These are phyloP conservation scores for Elephas maximus DNA, from an alignment of 2,113 vertebrate species.

Conservation along the genomic window DNA sequence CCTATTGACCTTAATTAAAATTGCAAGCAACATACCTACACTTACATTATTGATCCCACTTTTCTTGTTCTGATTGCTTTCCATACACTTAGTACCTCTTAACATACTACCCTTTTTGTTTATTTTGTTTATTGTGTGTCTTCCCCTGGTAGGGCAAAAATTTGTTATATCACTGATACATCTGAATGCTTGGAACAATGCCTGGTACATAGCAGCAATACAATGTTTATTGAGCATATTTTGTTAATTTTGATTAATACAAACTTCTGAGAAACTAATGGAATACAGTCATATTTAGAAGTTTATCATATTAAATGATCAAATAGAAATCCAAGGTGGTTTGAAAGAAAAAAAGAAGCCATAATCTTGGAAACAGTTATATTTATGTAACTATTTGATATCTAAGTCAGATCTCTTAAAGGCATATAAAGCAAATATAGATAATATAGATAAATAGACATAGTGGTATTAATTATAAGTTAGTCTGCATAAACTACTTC, in stretches of 20 bases:
- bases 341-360: neutral
- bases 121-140: too few relatives aligned
- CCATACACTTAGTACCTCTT: neutral
- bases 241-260: neutral
- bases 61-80: neutral
- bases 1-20: neutral
- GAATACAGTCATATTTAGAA: neutral
- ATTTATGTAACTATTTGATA: neutral
- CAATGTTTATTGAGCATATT: neutral
- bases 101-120: neutral
- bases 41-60: neutral
- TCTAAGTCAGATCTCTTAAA: neutral
- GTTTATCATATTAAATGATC: neutral
- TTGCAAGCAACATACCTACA: neutral
- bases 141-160: too few relatives aligned
- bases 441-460: neutral
- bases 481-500: conserved; percentile 71
- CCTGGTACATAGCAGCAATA: too few relatives aligned
- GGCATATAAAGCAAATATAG: neutral
- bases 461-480: neutral
- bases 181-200: too few relatives aligned
- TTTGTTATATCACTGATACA: too few relatives aligned
- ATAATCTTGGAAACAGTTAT: neutral
- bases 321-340: neutral
- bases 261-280: neutral